Conservation (phyloP, 2,113 vertebrate species). For the Sturnus vulgaris region DNA sequence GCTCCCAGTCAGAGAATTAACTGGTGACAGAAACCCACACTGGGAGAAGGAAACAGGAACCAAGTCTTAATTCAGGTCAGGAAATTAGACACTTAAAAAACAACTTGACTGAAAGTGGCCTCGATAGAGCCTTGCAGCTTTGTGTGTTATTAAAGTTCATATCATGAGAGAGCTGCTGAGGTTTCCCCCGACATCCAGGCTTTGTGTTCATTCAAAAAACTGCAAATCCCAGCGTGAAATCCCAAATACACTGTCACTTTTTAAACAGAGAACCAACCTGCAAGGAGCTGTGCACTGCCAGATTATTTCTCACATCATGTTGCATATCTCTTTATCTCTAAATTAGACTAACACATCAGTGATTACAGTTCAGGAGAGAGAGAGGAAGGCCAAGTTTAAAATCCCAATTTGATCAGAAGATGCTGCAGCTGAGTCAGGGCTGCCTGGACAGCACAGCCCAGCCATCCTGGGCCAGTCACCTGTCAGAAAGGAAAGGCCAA, state of each 20-base stretch:
- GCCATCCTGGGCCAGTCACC: neutral
- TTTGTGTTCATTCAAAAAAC: neutral
- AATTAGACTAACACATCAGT: neutral
- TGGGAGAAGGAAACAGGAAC: constrained; percentile 29
- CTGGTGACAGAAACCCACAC: neutral
- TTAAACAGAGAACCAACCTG: neutral
- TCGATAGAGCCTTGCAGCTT: neutral
- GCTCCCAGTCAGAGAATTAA: neutral
- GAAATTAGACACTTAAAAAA: constrained; percentile 6
- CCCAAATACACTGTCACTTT: rapidly evolving
- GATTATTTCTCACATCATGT: neutral
- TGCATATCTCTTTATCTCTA: neutral
- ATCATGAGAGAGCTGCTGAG: neutral
- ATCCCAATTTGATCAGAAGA: neutral
- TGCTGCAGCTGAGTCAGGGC: neutral
- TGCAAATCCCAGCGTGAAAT: neutral
- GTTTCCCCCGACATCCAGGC: neutral
- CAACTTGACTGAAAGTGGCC: neutral
- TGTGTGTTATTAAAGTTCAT: neutral
- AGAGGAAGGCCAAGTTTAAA: neutral
- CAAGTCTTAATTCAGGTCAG: neutral
- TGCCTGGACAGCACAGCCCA: neutral
- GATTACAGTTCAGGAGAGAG: neutral
- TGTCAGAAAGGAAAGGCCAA: neutral
- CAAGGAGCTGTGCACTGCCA: neutral